Evolutionary conservation across 2,888 invertebrate genomes (phyloP), one percentile per base, ranked within the genome.

Genomic region (Rhagophthalmus giganteus): DNA sequence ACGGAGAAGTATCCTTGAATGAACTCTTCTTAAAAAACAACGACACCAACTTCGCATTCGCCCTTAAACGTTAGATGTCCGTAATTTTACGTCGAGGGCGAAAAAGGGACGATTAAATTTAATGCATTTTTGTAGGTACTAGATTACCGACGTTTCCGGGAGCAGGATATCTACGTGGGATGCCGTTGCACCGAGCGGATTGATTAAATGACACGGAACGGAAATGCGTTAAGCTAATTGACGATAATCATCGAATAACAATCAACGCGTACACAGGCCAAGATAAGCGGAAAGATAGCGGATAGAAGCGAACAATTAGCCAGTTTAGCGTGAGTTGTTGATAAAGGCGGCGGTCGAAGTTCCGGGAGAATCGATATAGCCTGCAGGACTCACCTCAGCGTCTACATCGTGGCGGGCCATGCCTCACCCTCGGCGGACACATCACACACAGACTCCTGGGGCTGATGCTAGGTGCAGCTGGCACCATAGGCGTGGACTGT

Each of bases 401-500:
- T 57, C 56, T 63, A 64, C 62, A 66, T 64, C 62, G 64, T 65
- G 62, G 62, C 60, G 59, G 62, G 63, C 68, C 71, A 71, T 68
- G 65, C 64, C 65, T 64, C 68, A 69, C 68, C 64, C 64, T 69
- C 64, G 59, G 54, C 55, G 65, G 61, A 62, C 66, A 69, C 68
- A 67, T 67, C 67, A 67, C 70, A 69, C 69, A 66, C 68, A 67
- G 64, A 62, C 68, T 69, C 70, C 69, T 68, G 65, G 71, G 64
- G 68, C 62, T 67, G 65, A 51, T 63, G 67, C 69, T 67, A 66
- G 70, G 66, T 70, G 70, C 72, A 70, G 70, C 71, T 70, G 70
- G 70, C 68, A 71, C 73, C 72, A 73, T 73, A 74, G 74, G 74
- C 74, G 74, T 74, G 72, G 74, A 74, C 74, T 74, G 74, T 71